Evolutionary conservation across 2,888 invertebrate species (phyloP).

Genomic region (Meganola albula): DNA sequence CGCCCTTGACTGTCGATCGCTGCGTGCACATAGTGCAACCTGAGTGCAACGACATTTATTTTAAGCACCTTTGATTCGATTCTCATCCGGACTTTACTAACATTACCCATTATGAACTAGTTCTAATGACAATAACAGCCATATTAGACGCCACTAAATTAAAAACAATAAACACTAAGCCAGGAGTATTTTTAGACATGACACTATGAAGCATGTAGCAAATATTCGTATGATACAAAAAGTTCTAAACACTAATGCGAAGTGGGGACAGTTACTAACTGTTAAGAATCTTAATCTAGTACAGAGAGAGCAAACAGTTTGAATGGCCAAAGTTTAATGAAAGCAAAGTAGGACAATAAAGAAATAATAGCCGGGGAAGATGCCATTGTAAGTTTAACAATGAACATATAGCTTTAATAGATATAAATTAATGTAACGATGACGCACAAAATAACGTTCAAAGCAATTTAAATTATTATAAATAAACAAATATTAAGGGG

Average conservation of each 20-base stretch:
- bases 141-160: no score
- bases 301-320: slow-evolving; percentile 18
- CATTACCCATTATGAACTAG: no score
- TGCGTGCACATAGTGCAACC: slow-evolving; percentile 51
- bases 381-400: slow-evolving; percentile 11
- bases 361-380: slow-evolving; percentile 27
- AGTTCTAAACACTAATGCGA: slow-evolving; percentile 15
- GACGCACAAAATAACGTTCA: no score
- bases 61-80: slow-evolving; percentile 18
- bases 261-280: slow-evolving; percentile 12
- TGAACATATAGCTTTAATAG: slow-evolving; percentile 12
- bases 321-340: slow-evolving; percentile 25
- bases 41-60: slow-evolving; percentile 52
- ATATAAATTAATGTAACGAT: slow-evolving; percentile 16
- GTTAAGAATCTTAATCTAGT: slow-evolving; percentile 18
- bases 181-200: slow-evolving; percentile 45
- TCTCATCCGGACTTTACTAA: slow-evolving; percentile 18
- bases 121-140: no score
- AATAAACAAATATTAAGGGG: no score
- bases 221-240: slow-evolving; percentile 25
- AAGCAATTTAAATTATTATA: no score
- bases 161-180: no score
- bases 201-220: slow-evolving; percentile 28
- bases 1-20: slow-evolving; percentile 60
- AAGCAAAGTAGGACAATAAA: slow-evolving; percentile 34